Evolutionary conservation across 1,140 invertebrate genomes (phyloP).

Genomic region (Nixonia krombeini): DNA sequence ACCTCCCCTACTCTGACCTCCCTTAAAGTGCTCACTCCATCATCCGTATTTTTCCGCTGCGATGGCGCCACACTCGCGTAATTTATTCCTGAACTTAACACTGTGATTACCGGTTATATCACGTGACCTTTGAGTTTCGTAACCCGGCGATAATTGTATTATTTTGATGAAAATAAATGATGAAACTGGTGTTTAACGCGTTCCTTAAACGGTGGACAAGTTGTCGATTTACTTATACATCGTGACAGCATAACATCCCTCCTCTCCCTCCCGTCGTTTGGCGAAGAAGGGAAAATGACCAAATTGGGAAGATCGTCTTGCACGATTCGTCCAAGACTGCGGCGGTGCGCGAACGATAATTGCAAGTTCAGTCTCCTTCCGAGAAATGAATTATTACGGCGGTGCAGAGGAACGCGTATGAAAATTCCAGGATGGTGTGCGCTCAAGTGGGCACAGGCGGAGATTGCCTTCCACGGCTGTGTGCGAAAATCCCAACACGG

Average conservation of each 20-base stretch:
- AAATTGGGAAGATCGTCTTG: constrained; percentile 26
- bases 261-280: too few species aligned
- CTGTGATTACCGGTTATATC: too few species aligned
- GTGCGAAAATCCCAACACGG: constrained; percentile 29
- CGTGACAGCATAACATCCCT: too few species aligned
- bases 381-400: constrained; percentile 45
- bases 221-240: too few species aligned
- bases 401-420: constrained; percentile 30
- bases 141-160: too few species aligned
- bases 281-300: neutral
- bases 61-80: constrained; percentile 23
- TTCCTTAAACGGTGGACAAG: too few species aligned
- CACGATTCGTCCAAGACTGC: constrained; percentile 33
- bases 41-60: constrained; percentile 22
- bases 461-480: constrained; percentile 19
- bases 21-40: constrained; percentile 34
- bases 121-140: too few species aligned
- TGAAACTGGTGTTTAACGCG: too few species aligned
- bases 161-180: neutral
- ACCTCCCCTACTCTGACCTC: constrained; percentile 22
- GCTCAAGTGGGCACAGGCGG: constrained; percentile 4
- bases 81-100: too few species aligned
- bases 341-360: constrained; percentile 36
- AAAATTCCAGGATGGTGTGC: constrained; percentile 24
- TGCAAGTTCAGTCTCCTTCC: constrained; percentile 40